Conservation (phyloP, 2,797 vertebrate genomes). For the Rhinogobio ventralis region DNA sequence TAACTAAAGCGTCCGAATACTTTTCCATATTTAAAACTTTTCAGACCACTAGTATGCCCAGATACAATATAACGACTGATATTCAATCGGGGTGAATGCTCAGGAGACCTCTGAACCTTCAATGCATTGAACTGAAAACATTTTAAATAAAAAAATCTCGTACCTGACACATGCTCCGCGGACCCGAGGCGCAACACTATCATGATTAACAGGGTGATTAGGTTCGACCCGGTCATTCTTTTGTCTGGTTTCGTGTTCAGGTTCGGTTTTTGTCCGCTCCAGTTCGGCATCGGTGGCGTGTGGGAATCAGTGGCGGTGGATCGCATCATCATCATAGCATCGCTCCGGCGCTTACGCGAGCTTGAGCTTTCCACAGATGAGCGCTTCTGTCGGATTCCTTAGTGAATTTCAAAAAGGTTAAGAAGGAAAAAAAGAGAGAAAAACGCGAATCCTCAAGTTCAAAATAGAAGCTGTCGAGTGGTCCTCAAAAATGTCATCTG, state of each 20-base stretch:
- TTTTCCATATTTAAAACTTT: not conserved
- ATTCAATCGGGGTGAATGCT: not conserved
- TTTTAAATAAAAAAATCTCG: not conserved
- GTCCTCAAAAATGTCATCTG: not conserved
- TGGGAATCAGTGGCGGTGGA: not conserved
- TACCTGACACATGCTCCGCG: slow-evolving; percentile 70
- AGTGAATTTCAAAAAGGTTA: not conserved
- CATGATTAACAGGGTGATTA: slow-evolving; percentile 34
- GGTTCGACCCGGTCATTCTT: slow-evolving; percentile 54
- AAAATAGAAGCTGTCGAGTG: not conserved
- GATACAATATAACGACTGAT: not conserved
- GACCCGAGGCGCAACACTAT: slow-evolving; percentile 30
- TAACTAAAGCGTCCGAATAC: not conserved
- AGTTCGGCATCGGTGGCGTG: not conserved
- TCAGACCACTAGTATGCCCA: not conserved
- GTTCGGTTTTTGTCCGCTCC: not conserved
- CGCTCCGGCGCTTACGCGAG: slow-evolving; percentile 29
- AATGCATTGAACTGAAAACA: not conserved
- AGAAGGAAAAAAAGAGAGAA: not conserved
- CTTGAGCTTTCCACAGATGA: slow-evolving; percentile 16
- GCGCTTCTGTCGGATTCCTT: not conserved
- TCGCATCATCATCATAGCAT: slow-evolving; percentile 65
- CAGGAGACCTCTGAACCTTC: not conserved
- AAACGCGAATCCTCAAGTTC: not conserved
- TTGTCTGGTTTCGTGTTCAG: not conserved